Percentiles rank a stretch among this genome's conserved stretches.
Evolutionary conservation across 2,888 invertebrate species (phyloP).

Genomic region (Allygus modestus): DNA sequence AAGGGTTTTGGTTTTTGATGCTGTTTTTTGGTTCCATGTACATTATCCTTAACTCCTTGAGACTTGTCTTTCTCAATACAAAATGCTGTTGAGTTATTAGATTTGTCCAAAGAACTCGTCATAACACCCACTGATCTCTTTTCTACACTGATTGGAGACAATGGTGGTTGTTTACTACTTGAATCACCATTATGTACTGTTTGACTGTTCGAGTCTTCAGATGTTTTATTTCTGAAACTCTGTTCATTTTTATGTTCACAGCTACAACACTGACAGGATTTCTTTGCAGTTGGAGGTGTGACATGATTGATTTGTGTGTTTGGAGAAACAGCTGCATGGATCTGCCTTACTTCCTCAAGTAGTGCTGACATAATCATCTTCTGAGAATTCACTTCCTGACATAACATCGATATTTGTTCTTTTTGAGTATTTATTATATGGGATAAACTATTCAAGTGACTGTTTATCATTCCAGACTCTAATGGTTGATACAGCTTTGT

Average conservation of each 20-base stretch:
- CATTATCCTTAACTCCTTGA: background rate
- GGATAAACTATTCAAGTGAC: background rate
- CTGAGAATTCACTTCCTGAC: constrained; percentile 27
- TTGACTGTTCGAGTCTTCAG: constrained; percentile 52
- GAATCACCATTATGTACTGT: constrained; percentile 50
- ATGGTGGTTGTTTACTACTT: background rate
- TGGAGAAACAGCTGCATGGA: background rate
- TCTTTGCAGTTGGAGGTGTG: background rate
- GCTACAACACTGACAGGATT: background rate
- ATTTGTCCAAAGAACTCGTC: constrained; percentile 63
- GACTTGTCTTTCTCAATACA: background rate
- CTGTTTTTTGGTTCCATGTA: background rate
- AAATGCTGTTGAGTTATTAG: background rate
- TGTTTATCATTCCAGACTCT: background rate
- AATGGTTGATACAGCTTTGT: background rate
- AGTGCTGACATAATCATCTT: background rate
- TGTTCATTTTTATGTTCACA: constrained; percentile 31
- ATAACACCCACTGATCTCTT: constrained; percentile 59
- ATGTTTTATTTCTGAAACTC: constrained; percentile 49
- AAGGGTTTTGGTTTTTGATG: background rate
- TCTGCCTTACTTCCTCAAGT: constrained; percentile 9
- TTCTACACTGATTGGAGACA: background rate
- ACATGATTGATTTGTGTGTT: constrained; percentile 4
- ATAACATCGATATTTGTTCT: constrained; percentile 52
- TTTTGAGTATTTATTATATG: constrained; percentile 50